These are phyloP conservation scores for Timema podura DNA, from an alignment of 2,888 invertebrate genomes.

Conservation along the genomic window DNA sequence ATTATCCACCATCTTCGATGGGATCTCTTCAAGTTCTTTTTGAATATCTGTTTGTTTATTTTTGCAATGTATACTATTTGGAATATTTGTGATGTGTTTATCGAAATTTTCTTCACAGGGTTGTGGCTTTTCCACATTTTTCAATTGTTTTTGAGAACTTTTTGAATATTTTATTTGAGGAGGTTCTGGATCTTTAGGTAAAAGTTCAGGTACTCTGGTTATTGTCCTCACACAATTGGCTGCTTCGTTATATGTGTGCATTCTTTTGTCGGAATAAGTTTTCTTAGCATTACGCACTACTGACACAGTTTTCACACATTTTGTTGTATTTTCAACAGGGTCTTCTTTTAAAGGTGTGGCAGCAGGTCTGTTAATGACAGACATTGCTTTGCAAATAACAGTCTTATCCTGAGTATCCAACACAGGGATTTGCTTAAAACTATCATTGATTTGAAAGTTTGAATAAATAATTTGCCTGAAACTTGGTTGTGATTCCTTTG, in stretches of 20 bases:
- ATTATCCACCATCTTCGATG: too few relatives aligned
- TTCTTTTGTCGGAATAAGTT: not conserved
- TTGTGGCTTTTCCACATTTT: too few relatives aligned
- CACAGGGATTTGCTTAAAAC: conserved; percentile 11
- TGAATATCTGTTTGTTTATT: too few relatives aligned
- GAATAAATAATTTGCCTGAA: conserved; percentile 11
- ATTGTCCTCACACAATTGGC: not conserved
- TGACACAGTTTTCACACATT: not conserved
- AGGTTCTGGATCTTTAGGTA: not conserved
- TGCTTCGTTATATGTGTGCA: not conserved
- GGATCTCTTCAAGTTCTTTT: too few relatives aligned
- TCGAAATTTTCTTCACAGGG: too few relatives aligned
- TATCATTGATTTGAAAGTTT: conserved; percentile 12
- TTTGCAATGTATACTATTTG: too few relatives aligned
- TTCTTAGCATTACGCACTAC: not conserved
- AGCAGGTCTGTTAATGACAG: conserved; percentile 8
- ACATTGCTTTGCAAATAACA: conserved; percentile 10
- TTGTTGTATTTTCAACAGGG: too few relatives aligned
- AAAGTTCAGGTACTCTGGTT: not conserved
- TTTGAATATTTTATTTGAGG: too few relatives aligned
- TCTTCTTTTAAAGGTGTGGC: not conserved
- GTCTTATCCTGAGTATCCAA: conserved; percentile 4
- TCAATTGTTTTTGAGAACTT: too few relatives aligned
- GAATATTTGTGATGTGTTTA: too few relatives aligned
- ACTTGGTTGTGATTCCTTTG: not conserved